A percentile compares a stretch with the other conserved stretches of the same genome.
phyloP scores from a whole-genome alignment of 2,888 invertebrate species.

The Ashinkailepas kermadecensis region DNA sequence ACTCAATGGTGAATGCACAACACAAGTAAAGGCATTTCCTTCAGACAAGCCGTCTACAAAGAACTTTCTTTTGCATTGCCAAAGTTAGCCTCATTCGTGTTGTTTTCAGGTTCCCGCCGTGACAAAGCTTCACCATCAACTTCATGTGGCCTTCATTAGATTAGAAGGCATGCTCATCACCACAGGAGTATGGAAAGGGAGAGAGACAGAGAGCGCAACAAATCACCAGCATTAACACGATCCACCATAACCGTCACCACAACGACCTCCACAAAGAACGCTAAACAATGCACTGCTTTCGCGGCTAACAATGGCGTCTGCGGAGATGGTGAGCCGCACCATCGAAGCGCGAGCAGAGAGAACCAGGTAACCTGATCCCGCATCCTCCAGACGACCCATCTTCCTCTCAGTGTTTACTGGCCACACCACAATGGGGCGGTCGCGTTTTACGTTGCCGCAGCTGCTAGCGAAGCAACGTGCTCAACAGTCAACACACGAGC shows the following conservation, averaged over 20 bases:
- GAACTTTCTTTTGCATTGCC: too few relatives aligned
- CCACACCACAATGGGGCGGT: background rate
- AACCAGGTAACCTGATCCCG: background rate
- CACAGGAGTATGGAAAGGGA: background rate
- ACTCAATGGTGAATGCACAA: too few relatives aligned
- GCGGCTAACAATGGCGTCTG: background rate
- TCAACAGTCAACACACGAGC: too few relatives aligned
- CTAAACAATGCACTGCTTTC: background rate
- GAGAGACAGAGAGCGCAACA: background rate
- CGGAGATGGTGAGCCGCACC: background rate
- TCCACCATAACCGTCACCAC: background rate
- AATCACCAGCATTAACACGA: slow-evolving; percentile 3
- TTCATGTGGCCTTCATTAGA: background rate
- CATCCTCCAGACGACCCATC: background rate
- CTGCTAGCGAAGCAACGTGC: too few relatives aligned
- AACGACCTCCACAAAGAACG: background rate
- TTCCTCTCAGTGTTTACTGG: background rate
- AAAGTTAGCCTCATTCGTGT: too few relatives aligned
- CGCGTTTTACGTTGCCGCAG: background rate
- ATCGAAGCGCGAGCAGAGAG: background rate
- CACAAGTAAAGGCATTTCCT: too few relatives aligned
- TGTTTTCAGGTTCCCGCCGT: too few relatives aligned
- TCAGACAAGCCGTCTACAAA: too few relatives aligned
- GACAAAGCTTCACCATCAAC: background rate
- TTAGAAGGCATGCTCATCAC: background rate